Evolutionary conservation across 2,888 invertebrate species (phyloP).

Genomic region (Platynereis dumerilii): DNA sequence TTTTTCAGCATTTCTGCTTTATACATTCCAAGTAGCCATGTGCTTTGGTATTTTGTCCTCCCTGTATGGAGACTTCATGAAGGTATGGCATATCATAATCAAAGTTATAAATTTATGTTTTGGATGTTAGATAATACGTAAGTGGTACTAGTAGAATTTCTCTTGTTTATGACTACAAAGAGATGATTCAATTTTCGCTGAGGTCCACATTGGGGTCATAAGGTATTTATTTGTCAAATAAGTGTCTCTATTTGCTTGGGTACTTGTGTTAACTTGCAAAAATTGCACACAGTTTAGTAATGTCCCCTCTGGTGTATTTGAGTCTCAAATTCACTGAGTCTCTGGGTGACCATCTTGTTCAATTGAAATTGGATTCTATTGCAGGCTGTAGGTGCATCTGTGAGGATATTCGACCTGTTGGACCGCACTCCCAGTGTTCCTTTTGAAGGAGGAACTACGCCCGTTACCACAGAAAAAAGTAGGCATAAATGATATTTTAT

Average conservation of each 20-base stretch:
- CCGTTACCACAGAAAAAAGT: conserved; percentile 44
- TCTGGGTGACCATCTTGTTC: too few species aligned
- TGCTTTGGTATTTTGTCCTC: conserved; percentile 58
- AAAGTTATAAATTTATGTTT: background rate
- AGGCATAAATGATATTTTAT: conserved; percentile 4
- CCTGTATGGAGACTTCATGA: conserved; percentile 61
- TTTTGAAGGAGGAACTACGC: conserved; percentile 39
- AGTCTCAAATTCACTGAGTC: too few species aligned
- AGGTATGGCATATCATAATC: conserved; percentile 40
- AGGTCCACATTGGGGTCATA: too few species aligned
- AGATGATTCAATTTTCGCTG: too few species aligned
- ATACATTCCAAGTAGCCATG: conserved; percentile 60
- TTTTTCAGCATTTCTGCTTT: conserved; percentile 58
- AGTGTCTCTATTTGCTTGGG: too few species aligned
- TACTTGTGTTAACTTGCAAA: too few species aligned
- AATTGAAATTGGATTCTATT: conserved; percentile 1
- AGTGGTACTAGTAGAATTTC: too few species aligned
- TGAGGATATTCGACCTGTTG: conserved; percentile 56
- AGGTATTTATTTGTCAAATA: too few species aligned
- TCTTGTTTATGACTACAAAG: too few species aligned
- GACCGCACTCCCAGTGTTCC: conserved; percentile 51
- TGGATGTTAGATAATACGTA: too few species aligned
- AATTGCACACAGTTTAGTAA: too few species aligned
- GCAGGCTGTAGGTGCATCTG: conserved; percentile 59
- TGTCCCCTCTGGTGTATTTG: too few species aligned